phyloP scores from a whole-genome alignment of 2,888 invertebrate species.

The Euclidia mi region DNA sequence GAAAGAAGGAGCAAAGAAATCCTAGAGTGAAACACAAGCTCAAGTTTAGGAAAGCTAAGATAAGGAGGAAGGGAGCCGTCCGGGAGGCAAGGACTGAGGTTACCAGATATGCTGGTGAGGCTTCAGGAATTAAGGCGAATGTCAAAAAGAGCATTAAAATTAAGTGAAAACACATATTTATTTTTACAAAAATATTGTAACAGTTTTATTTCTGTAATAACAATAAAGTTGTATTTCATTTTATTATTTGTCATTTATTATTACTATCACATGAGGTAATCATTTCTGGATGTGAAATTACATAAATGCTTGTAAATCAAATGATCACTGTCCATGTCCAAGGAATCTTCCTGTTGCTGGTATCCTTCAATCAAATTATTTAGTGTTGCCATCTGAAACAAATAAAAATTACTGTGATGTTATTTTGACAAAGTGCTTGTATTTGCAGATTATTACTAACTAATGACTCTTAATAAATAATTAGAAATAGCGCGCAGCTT shows the following conservation, averaged over 20 bases:
- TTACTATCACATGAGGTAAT: neutral
- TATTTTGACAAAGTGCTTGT: no score
- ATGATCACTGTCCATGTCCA: neutral
- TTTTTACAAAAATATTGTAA: slow-evolving; percentile 61
- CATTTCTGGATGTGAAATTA: no score
- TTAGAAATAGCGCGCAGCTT: no score
- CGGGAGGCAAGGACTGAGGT: slow-evolving; percentile 95
- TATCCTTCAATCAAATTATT: slow-evolving; percentile 40
- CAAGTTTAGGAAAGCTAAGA: slow-evolving; percentile 97
- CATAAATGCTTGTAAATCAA: no score
- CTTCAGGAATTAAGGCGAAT: slow-evolving; percentile 97
- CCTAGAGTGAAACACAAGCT: slow-evolving; percentile 98
- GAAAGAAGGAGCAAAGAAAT: slow-evolving; percentile 98
- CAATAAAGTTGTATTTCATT: slow-evolving; percentile 67
- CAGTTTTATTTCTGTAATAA: slow-evolving; percentile 65
- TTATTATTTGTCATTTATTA: slow-evolving; percentile 2
- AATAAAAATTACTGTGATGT: no score
- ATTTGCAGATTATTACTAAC: no score
- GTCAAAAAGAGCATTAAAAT: slow-evolving; percentile 97
- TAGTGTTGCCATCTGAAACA: slow-evolving; percentile 85
- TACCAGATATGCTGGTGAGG: slow-evolving; percentile 96
- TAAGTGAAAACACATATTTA: slow-evolving; percentile 85
- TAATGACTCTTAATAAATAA: no score
- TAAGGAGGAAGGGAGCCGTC: slow-evolving; percentile 98
- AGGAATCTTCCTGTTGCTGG: neutral